A percentile compares a stretch with the other conserved stretches of the same genome.
Conservation (phyloP, 1,140 invertebrate genomes). For the Danaus plexippus region DNA sequence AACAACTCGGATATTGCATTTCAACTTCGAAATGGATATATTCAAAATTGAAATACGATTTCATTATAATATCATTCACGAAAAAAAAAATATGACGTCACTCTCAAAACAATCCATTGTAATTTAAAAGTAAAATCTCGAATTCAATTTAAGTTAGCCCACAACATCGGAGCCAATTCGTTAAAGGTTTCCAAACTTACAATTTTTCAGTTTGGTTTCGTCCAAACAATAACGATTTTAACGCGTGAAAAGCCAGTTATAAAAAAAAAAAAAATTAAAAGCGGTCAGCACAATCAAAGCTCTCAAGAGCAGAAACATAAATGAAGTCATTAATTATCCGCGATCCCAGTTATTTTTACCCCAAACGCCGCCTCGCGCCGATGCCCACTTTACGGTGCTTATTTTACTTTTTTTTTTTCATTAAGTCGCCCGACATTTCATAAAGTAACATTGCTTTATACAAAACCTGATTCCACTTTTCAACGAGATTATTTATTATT, state of each 20-base stretch:
- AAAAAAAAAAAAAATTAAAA: conserved; percentile 46
- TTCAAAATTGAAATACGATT: conserved; percentile 4
- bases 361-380: conserved; percentile 22
- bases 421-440: conserved; percentile 12
- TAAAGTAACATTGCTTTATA: neutral
- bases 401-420: conserved; percentile 13
- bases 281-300: conserved; percentile 63
- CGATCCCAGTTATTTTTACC: conserved; percentile 60
- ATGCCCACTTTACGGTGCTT: conserved; percentile 24
- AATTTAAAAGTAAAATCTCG: conserved; percentile 17
- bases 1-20: too few relatives aligned
- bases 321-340: conserved; percentile 70
- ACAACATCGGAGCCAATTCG: conserved; percentile 16
- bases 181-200: conserved; percentile 42
- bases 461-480: too few relatives aligned
- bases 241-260: conserved; percentile 31
- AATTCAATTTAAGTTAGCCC: conserved; percentile 18
- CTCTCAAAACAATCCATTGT: conserved; percentile 10
- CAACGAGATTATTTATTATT: too few relatives aligned
- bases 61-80: conserved; percentile 2
- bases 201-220: conserved; percentile 54
- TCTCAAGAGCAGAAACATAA: conserved; percentile 68
- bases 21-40: too few relatives aligned
- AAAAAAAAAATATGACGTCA: conserved; percentile 15
- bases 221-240: conserved; percentile 59